Evolutionary conservation across 2,113 vertebrate species (phyloP).

Genomic region (Pontoporia blainvillei): DNA sequence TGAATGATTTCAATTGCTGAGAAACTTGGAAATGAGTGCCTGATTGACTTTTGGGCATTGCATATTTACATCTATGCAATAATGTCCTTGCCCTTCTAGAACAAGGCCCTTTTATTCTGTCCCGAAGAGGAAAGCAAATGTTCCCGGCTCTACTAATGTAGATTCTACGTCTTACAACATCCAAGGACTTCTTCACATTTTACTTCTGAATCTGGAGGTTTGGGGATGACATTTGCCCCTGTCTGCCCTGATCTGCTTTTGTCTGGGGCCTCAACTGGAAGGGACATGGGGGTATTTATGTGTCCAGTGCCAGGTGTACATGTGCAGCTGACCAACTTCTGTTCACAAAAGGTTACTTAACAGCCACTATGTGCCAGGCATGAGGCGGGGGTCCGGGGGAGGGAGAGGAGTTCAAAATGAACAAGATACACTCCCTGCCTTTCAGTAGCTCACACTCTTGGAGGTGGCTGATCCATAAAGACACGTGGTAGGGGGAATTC

Average conservation of each 20-base stretch:
- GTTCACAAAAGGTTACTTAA: neutral
- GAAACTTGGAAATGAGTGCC: neutral
- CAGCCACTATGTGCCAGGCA: neutral
- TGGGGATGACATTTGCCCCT: neutral
- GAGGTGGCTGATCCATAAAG: neutral
- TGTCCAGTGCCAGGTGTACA: neutral
- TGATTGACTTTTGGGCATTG: neutral
- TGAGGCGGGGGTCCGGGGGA: too few species aligned
- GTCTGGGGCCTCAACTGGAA: neutral
- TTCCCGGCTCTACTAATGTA: neutral
- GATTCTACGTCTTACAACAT: neutral
- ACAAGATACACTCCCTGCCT: neutral
- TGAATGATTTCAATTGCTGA: neutral
- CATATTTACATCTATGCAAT: neutral
- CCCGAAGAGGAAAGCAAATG: neutral
- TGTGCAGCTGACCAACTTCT: neutral
- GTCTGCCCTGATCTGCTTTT: neutral
- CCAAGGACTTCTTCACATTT: neutral
- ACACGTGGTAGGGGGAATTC: neutral
- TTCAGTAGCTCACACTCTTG: neutral
- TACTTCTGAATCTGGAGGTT: neutral
- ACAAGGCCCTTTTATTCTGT: neutral
- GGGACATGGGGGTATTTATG: neutral
- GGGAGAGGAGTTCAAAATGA: neutral
- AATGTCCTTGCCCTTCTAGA: neutral